phyloP scores from a whole-genome alignment of 1,140 invertebrate species.

The Drosophila triauraria region DNA sequence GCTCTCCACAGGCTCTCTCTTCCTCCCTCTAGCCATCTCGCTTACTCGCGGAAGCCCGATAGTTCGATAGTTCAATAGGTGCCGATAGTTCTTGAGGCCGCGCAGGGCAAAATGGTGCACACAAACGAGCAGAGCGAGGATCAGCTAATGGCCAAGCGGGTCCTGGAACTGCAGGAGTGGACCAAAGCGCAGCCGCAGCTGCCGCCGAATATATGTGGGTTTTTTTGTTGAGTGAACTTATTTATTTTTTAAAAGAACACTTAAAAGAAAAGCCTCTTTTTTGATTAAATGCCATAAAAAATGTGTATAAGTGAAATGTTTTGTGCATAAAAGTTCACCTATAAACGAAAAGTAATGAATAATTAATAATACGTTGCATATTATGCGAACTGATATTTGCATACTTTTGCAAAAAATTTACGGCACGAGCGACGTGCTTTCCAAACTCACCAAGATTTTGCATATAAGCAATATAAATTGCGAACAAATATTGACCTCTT shows the following conservation, averaged over 20 bases:
- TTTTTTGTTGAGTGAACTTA: not conserved
- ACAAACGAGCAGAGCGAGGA: slow-evolving; percentile 52
- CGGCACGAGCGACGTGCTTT: not conserved
- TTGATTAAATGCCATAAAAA: not conserved
- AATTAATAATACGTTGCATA: slow-evolving; percentile 2
- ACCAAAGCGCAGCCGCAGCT: slow-evolving; percentile 91
- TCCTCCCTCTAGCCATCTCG: not conserved
- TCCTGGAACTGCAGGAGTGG: slow-evolving; percentile 89
- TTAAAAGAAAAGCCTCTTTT: too few species aligned
- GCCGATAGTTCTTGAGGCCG: slow-evolving; percentile 7
- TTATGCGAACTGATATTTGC: slow-evolving; percentile 4
- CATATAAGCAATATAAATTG: slow-evolving; percentile 4
- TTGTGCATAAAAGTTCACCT: not conserved
- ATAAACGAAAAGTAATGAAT: not conserved
- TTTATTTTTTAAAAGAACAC: too few species aligned
- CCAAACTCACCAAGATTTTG: not conserved
- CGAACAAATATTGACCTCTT: slow-evolving; percentile 1
- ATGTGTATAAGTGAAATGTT: not conserved
- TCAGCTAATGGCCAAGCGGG: slow-evolving; percentile 86
- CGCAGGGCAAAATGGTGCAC: slow-evolving; percentile 55
- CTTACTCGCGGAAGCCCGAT: slow-evolving; percentile 8
- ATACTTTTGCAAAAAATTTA: slow-evolving; percentile 2
- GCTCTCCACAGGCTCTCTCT: slow-evolving; percentile 13
- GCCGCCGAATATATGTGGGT: slow-evolving; percentile 89
- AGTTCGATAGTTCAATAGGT: not conserved